Base-by-base conservation (phyloP, 2,888 invertebrate species). In the Lithosia quadra region DNA sequence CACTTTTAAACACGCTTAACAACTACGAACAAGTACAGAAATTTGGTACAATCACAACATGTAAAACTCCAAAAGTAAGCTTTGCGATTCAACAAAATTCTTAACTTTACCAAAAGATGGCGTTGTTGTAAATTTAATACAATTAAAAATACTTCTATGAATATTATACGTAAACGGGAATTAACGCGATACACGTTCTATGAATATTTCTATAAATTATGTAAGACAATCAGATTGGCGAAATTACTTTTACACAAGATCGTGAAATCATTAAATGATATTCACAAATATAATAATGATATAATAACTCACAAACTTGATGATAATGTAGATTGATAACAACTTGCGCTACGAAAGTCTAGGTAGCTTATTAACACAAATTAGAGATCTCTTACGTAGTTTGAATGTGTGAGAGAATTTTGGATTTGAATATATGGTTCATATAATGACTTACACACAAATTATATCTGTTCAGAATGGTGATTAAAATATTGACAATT, bases 371-470 rank as follows among this genome's bases (percentile, higher is more conserved):
- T 63, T 63, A 79, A 73, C 69, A 71, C 65, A 74, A 68, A 72
- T 75, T 78, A 76, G 78, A 78, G 84, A 82, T 82, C 81, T 82
- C 83, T 79, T 74, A 66, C 72, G 70, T 75, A 69, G 72, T 75
- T 81, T 81, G 77, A 74, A 74, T 82, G 80, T 67, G 65, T 69
- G 75, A 77, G 76, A 81, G 79, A 67, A 69, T 78, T 80, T 72
- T 21, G 18, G 43, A 21, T 69, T 60, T 63, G 60, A 69, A 70
- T 74, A 78, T 70, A 63, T 18, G 49, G 28, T 49, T 24, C 33
- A 28, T 13, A 49, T 15, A 49, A 28, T 28, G 5, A 28, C 24
- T 56, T 56, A 24, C 24, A 10, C 15, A 24, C n/a, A 49, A 49
- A 9, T n/a, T 43, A 43, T 43, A 18, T 49, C 49, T n/a, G 49